Base-by-base conservation (phyloP, 2,888 invertebrate species). In the Aradus depressus region DNA sequence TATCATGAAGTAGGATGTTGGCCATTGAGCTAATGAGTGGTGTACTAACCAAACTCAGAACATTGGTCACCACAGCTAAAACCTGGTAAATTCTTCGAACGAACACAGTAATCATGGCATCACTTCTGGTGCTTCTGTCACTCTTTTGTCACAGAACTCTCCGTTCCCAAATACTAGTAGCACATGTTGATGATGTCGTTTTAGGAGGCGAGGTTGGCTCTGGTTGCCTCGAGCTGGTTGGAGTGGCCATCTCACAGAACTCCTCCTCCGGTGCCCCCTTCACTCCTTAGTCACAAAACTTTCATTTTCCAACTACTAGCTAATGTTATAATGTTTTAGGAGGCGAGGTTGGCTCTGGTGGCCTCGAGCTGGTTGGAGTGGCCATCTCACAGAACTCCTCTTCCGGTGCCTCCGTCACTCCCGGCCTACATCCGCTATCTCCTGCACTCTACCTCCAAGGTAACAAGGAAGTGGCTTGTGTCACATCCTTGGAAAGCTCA, bases 171-270 rank as follows among this genome's bases (percentile, higher is more conserved):
- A n/a, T n/a, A n/a, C n/a, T n/a, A n/a, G n/a, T n/a, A n/a, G n/a
- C n/a, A n/a, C n/a, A n/a, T n/a, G n/a, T n/a, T n/a, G n/a, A n/a
- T n/a, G n/a, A n/a, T n/a, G n/a, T n/a, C n/a, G 39, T 42, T 42
- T 8, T 35, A 43, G 53, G 54, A 54, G 64, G 63, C 47, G 59
- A 52, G 53, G 55, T 49, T 34, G 57, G 62, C 58, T n/a, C n/a
- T n/a, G 66, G 68, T 60, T 69, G 70, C 65, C 79, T 86, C 73
- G 85, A 86, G 71, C 75, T 86, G 68, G 75, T 86, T 71, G 81
- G 80, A 70, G 81, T 81, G 66, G 74, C 85, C 71, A 81, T 82
- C 70, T 74, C 84, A 68, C 80, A 81, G 74, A 84, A 84, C 73
- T n/a, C n/a, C n/a, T 79, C 77, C 67, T 75, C 73, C 67, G 84